phyloP scores from a whole-genome alignment of 2,888 invertebrate species.

The Drosophila mayaguana region DNA sequence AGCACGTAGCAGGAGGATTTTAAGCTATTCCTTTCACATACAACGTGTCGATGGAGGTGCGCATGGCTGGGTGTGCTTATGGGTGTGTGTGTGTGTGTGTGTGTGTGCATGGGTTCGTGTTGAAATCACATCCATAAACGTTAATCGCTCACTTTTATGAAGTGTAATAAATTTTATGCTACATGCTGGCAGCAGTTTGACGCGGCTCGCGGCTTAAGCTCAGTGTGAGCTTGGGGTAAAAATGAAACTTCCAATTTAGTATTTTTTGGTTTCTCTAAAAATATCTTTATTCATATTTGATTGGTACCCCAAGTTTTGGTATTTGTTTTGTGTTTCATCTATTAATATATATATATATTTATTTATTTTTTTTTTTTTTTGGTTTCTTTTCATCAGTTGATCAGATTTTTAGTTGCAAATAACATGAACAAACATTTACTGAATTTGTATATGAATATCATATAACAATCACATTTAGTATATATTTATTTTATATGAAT shows the following conservation, averaged over 20 bases:
- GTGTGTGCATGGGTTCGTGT: slow-evolving; percentile 59
- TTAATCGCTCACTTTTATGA: slow-evolving; percentile 81
- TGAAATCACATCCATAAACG: slow-evolving; percentile 81
- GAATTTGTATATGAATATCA: slow-evolving; percentile 81
- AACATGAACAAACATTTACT: slow-evolving; percentile 79
- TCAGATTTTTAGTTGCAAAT: slow-evolving; percentile 70
- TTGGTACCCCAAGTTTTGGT: slow-evolving; percentile 71
- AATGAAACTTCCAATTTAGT: slow-evolving; percentile 17
- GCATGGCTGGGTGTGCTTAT: neutral
- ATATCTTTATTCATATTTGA: slow-evolving; percentile 79
- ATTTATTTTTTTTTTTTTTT: slow-evolving; percentile 25
- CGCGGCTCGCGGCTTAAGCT: neutral
- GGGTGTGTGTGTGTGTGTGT: slow-evolving; percentile 1
- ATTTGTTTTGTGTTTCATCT: slow-evolving; percentile 41
- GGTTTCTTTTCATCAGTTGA: slow-evolving; percentile 46
- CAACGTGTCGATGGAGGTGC: slow-evolving; percentile 4
- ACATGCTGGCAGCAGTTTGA: slow-evolving; percentile 56
- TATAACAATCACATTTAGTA: slow-evolving; percentile 74
- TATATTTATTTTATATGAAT: slow-evolving; percentile 46
- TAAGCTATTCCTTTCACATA: slow-evolving; percentile 25
- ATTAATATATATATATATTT: slow-evolving; percentile 10
- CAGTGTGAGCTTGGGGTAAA: neutral
- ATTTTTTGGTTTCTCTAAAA: slow-evolving; percentile 74
- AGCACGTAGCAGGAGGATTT: slow-evolving; percentile 56
- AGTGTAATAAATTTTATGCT: slow-evolving; percentile 76